Base-by-base conservation (phyloP, 1,140 invertebrate genomes). In the Drosophila guanche region DNA sequence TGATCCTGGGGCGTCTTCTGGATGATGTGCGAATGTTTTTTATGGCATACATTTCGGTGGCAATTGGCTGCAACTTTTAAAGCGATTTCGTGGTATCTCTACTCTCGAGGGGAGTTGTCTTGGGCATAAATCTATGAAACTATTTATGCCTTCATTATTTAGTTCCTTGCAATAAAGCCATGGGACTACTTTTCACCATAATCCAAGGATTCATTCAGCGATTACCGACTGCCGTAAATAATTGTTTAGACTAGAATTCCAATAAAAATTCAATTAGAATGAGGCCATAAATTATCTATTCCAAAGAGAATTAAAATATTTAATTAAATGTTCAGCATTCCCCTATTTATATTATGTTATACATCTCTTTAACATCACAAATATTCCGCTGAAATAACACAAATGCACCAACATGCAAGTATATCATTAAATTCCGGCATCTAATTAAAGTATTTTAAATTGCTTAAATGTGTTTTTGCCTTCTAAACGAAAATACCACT, bases 1-100 rank as follows among this genome's bases (percentile, higher is more conserved):
- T 37, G 45, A 72, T 27, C 40, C 20, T 12, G 33, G 10, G 51
- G 14, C 10, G 8, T 12, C 20, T n/a, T 8, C 14, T 27, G 12
- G 43, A 37, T 47, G 48, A 71, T 25, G 40, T 46, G 54, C 54
- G 46, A 59, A 51, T 45, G 46, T 52, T 62, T 51, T 16, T 10
- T 10, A 25, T 46, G 27, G 53, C 53, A 29, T 55, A 29, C 53
- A 14, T 43, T 55, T 43, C 3, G 1, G 23, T 7, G 22, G 4
- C 8, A 27, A 43, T 10, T 12, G 1, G 10, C 2, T 10, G 23
- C 8, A n/a, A 45, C 8, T 25, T 42, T 8, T 20, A 45, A 23
- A 40, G 1, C 22, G 5, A 20, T 27, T 37, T 43, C 10, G 10
- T 10, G 33, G 29, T 7, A 2, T 7, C 29, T 8, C 6, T 29